Evolutionary conservation across 2,797 vertebrate species (phyloP), one percentile per base, ranked within the genome.

Genomic region (Erpetoichthys calabaricus): DNA sequence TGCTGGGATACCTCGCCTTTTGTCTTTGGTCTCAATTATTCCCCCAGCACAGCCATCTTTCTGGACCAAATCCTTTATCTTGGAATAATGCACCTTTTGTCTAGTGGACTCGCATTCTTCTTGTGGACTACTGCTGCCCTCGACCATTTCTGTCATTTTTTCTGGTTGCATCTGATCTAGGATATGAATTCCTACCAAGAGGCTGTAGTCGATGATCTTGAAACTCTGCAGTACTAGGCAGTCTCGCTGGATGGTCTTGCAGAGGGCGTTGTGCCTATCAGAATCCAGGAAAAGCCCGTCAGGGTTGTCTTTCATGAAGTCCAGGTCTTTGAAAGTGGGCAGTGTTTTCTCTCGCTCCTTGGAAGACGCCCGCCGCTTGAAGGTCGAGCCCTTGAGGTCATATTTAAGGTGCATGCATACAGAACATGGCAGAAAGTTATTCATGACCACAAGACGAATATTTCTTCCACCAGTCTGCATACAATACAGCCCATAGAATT

Each of bases 331-430:
- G 71, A 73, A 77, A 0, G 85, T 87, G 0, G 85, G 85, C 51
- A 79, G 79, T 2, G 58, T 69, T 9, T 87, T 87, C 0, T 86
- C 85, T 1, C 84, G 56, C 61, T 87, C 85, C 7, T 81, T 84
- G 0, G 65, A 77, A 1, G 81, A 86, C 0, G 85, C 85, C 0
- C 84, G 70, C 3, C 85, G 76, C 1, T 86, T 87, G 65, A 85
- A 86, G 8, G 85, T 87, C 53, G 85, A 87, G 56, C 85, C 85
- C 57, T 87, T 87, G 46, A 87, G 73, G 67, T 87, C 85, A 1
- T 84, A 87, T 41, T 86, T 86, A n/a, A 81, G 75, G 60, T 86
- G 85, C 85, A 87, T 85, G 3, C 75, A 80, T 46, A 87, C 78
- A 0, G 77, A 83, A 3, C 82, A 75, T 0, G 85, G 85, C 53